phyloP scores from a whole-genome alignment of 1,140 invertebrate genomes.

The Conus ventricosus region DNA sequence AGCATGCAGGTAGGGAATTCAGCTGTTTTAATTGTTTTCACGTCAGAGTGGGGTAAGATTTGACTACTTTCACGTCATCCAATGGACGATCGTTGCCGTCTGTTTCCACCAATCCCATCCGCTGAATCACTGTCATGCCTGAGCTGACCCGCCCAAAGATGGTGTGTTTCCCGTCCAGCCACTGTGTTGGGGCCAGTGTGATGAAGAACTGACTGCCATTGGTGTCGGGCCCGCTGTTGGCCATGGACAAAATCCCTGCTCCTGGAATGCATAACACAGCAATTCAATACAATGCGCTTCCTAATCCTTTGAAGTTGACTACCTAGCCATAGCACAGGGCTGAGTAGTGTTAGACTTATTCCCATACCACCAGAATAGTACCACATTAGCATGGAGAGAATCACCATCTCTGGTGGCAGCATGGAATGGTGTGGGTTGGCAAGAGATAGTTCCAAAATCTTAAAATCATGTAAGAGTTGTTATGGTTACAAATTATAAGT shows the following conservation, averaged over 20 bases:
- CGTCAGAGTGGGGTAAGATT: conserved; percentile 73
- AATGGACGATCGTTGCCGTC: conserved; percentile 92
- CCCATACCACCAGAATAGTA: too few relatives aligned
- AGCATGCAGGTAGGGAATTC: too few relatives aligned
- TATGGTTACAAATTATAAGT: too few relatives aligned
- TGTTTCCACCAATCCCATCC: conserved; percentile 94
- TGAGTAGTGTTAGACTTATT: too few relatives aligned
- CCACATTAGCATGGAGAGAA: too few relatives aligned
- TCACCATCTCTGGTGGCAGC: too few relatives aligned
- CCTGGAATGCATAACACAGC: conserved; percentile 75
- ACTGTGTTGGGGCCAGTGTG: conserved; percentile 95
- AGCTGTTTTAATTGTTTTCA: conserved; percentile 14
- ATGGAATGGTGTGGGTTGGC: too few relatives aligned
- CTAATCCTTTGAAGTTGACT: not conserved
- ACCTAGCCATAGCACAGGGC: not conserved
- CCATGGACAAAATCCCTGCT: conserved; percentile 91
- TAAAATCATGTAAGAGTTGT: too few relatives aligned
- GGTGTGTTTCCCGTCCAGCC: conserved; percentile 97
- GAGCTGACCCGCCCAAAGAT: conserved; percentile 93
- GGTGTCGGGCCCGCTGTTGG: conserved; percentile 95
- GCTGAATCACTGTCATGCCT: conserved; percentile 93
- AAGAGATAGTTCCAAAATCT: too few relatives aligned
- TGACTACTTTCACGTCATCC: conserved; percentile 92
- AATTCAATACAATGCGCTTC: too few relatives aligned
- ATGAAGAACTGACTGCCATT: conserved; percentile 99